Conservation (phyloP, 1,140 invertebrate genomes). For the Spodoptera litura region DNA sequence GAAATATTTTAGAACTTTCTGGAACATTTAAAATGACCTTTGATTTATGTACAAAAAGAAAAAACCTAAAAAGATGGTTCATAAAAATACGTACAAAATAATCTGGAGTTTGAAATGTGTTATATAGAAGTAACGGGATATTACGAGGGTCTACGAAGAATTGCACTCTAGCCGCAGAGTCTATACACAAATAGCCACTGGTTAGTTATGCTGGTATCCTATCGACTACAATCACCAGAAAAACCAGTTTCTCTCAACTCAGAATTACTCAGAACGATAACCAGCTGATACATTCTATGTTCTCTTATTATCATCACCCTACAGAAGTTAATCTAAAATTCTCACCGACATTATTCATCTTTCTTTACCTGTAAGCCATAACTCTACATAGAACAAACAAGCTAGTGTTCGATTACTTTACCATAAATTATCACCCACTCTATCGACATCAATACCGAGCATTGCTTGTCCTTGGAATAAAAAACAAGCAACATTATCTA, state of each 20-base stretch:
- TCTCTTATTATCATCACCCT: constrained; percentile 28
- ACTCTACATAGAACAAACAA: constrained; percentile 26
- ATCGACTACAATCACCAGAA: constrained; percentile 35
- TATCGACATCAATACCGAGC: not conserved
- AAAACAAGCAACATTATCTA: constrained; percentile 25
- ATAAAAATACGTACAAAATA: too few relatives aligned
- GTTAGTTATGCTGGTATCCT: constrained; percentile 14
- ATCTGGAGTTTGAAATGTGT: too few relatives aligned
- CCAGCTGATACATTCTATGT: constrained; percentile 19
- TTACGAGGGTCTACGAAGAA: constrained; percentile 10
- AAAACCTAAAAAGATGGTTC: too few relatives aligned
- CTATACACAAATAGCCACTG: constrained; percentile 26
- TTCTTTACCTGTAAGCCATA: constrained; percentile 1
- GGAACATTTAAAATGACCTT: too few relatives aligned
- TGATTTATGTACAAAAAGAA: too few relatives aligned
- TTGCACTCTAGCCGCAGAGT: constrained; percentile 7
- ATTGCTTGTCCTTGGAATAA: constrained; percentile 19
- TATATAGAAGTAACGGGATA: constrained; percentile 26
- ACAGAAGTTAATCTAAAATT: constrained; percentile 34
- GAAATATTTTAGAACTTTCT: too few relatives aligned
- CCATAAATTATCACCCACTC: constrained; percentile 31
- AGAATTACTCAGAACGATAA: constrained; percentile 30
- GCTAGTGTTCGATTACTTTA: constrained; percentile 10
- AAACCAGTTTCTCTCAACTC: constrained; percentile 37
- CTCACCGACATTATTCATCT: constrained; percentile 26